Conservation (phyloP, 2,113 vertebrate species). For the Gopherus evgoodei region DNA sequence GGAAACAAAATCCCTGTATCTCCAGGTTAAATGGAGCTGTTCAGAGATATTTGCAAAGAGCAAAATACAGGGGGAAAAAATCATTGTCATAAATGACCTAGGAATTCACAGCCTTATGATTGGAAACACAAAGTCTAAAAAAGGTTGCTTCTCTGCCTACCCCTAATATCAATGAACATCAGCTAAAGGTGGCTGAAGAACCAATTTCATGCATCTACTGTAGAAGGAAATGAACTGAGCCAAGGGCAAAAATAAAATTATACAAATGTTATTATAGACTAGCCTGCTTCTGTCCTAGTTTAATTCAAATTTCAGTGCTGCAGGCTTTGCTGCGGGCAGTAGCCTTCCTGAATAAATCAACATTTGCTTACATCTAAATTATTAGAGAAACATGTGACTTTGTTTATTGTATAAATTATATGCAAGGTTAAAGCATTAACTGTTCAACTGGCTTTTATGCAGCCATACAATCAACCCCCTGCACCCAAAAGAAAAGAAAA, state of each 20-base stretch:
- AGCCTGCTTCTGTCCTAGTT: slow-evolving; percentile 99
- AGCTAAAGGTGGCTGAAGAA: slow-evolving; percentile 98
- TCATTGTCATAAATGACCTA: slow-evolving; percentile 78
- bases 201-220: slow-evolving; percentile 99
- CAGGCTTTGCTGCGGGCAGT: slow-evolving; percentile 91
- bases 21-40: slow-evolving; percentile 66
- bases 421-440: slow-evolving; percentile 93
- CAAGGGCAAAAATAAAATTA: slow-evolving; percentile 99
- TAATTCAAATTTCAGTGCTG: slow-evolving; percentile 98
- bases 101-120: slow-evolving; percentile 72
- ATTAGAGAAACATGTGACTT: slow-evolving; percentile 98
- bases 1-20: slow-evolving; percentile 31
- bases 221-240: slow-evolving; percentile 99
- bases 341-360: slow-evolving; percentile 99
- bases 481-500: background rate
- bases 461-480: slow-evolving; percentile 53
- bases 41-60: slow-evolving; percentile 57
- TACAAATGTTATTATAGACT: slow-evolving; percentile 99
- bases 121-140: slow-evolving; percentile 80
- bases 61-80: slow-evolving; percentile 66
- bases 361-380: slow-evolving; percentile 99
- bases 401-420: slow-evolving; percentile 99
- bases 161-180: slow-evolving; percentile 90
- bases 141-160: slow-evolving; percentile 83
- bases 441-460: slow-evolving; percentile 77